These are phyloP conservation scores for Hypotaenidia okinawae DNA, from an alignment of 2,797 vertebrate species.

Conservation along the genomic window DNA sequence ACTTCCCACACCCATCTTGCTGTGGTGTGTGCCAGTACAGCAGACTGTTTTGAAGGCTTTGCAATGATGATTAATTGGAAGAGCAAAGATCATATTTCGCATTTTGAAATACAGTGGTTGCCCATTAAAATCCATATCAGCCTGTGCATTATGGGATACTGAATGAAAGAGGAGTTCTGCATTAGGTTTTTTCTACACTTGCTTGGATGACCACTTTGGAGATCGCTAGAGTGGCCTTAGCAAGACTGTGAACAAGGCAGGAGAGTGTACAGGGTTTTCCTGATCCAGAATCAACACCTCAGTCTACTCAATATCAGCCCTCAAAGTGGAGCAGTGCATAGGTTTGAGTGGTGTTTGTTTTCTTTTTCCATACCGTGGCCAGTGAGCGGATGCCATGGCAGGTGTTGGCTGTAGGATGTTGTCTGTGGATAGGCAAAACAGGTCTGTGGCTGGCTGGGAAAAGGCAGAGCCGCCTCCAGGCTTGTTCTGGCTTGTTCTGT, in stretches of 20 bases:
- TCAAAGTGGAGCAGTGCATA: rapidly evolving
- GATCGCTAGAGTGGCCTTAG: neutral
- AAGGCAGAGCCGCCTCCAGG: neutral
- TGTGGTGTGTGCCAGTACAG: neutral
- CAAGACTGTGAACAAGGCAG: neutral
- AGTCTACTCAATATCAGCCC: neutral
- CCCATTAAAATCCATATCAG: neutral
- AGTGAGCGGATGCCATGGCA: neutral
- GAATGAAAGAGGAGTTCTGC: neutral
- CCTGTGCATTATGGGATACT: neutral
- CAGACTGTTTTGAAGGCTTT: neutral
- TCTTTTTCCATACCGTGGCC: neutral
- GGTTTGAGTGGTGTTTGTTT: neutral
- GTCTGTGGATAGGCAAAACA: neutral
- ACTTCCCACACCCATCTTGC: rapidly evolving
- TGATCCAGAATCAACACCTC: neutral
- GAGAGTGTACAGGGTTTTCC: neutral
- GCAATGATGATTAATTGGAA: neutral
- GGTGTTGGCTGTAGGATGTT: neutral
- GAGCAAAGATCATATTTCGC: neutral
- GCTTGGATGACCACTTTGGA: neutral
- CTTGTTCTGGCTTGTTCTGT: neutral
- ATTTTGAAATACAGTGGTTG: neutral
- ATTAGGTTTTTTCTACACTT: neutral
- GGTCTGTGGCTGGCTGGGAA: neutral